A percentile compares a stretch with the other conserved stretches of the same genome.
Conservation (phyloP, 2,113 vertebrate species). For the Taurulus bubalis region DNA sequence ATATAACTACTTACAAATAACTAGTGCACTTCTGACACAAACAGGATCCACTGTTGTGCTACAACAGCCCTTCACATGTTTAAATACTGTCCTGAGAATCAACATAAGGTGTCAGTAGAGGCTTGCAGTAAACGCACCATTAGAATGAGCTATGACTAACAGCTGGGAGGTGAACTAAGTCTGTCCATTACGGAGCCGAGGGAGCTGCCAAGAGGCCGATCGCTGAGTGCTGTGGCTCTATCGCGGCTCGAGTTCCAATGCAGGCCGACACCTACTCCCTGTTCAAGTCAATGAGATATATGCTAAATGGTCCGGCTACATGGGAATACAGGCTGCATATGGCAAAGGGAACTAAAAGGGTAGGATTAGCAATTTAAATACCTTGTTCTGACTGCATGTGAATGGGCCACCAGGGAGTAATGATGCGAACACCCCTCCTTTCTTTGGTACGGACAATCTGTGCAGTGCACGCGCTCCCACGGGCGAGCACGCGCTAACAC, state of each 20-base stretch:
- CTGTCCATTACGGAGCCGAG: constrained; percentile 52
- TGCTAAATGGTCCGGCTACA: constrained; percentile 63
- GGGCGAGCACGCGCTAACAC: constrained; percentile 39
- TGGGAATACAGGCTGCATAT: constrained; percentile 55
- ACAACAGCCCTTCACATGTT: not conserved
- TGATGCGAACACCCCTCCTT: constrained; percentile 49
- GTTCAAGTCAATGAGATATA: constrained; percentile 70
- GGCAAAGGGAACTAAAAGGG: constrained; percentile 61
- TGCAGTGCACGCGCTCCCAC: constrained; percentile 35
- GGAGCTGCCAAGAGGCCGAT: constrained; percentile 35
- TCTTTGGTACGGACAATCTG: constrained; percentile 31
- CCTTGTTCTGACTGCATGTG: constrained; percentile 59
- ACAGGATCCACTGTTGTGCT: not conserved
- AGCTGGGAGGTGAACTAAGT: constrained; percentile 42
- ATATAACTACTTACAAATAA: not conserved
- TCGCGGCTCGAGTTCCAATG: constrained; percentile 58
- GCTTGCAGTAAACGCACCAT: constrained; percentile 51
- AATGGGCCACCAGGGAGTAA: constrained; percentile 70
- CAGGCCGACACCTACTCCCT: constrained; percentile 54
- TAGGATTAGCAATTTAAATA: constrained; percentile 79
- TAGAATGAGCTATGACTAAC: constrained; percentile 45
- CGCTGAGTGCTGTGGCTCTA: constrained; percentile 42
- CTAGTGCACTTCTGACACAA: not conserved
- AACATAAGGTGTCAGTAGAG: constrained; percentile 1
- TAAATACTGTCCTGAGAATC: constrained; percentile 33